These are phyloP conservation scores for Rhadina sibilatrix DNA, from an alignment of 2,113 vertebrate genomes.

Conservation along the genomic window DNA sequence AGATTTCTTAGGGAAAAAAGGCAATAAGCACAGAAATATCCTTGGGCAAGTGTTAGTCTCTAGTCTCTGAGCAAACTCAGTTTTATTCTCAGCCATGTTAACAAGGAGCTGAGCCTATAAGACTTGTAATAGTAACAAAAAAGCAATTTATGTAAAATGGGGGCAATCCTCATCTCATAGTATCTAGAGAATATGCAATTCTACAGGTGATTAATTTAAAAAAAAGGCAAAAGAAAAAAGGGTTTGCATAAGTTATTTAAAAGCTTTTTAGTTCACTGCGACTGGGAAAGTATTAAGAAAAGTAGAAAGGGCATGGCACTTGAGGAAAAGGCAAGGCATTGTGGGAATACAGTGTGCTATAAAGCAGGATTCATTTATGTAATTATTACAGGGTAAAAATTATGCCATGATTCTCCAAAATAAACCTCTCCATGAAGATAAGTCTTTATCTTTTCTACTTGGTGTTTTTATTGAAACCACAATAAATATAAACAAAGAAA, in stretches of 20 bases:
- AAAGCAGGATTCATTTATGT: not conserved
- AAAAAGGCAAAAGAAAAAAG: not conserved
- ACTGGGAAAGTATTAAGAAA: not conserved
- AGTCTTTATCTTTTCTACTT: not conserved
- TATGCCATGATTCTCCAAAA: not conserved
- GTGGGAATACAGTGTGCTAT: not conserved
- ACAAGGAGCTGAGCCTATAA: constrained; percentile 17
- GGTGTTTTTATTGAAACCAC: not conserved
- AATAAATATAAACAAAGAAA: not conserved
- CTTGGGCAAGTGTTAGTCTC: constrained; percentile 21
- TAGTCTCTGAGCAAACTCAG: constrained; percentile 3
- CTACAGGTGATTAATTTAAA: constrained; percentile 42
- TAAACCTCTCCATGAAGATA: not conserved
- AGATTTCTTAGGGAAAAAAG: not conserved
- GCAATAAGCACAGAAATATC: constrained; percentile 32
- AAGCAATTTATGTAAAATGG: constrained; percentile 49
- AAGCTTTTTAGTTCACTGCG: not conserved
- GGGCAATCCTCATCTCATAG: not conserved
- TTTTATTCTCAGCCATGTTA: constrained; percentile 34
- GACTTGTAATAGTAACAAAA: constrained; percentile 23
- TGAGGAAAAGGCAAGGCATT: not conserved
- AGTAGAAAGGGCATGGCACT: not conserved
- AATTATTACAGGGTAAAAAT: constrained; percentile 9
- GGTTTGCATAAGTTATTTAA: constrained; percentile 23
- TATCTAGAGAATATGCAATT: constrained; percentile 20